phyloP scores from a whole-genome alignment of 2,113 vertebrate species.

The Cyanoderma ruficeps region DNA sequence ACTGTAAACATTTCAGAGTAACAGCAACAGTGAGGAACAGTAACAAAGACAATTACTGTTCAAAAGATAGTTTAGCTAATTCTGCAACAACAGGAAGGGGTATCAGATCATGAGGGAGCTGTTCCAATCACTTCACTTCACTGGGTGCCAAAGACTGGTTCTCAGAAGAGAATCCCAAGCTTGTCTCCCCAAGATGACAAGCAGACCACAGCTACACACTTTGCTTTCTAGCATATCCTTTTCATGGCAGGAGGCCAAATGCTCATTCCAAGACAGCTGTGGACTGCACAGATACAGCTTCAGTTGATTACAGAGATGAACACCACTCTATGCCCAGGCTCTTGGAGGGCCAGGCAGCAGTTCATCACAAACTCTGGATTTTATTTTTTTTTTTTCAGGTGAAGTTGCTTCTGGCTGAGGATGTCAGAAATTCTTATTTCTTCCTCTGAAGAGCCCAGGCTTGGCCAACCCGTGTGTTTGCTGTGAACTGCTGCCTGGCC shows the following conservation, averaged over 20 bases:
- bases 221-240: not conserved
- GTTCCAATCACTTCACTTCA: not conserved
- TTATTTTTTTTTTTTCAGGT: not conserved
- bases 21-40: not conserved
- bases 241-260: not conserved
- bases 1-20: not conserved
- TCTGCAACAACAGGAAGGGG: not conserved
- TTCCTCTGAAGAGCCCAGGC: not conserved
- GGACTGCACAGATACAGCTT: not conserved
- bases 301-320: not conserved
- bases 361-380: not conserved
- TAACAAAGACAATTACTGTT: not conserved
- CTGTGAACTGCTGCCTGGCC: not conserved
- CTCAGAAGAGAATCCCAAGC: not conserved
- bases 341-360: not conserved
- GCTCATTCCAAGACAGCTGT: slow-evolving; percentile 6
- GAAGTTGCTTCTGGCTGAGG: not conserved
- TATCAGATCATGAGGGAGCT: not conserved
- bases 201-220: not conserved
- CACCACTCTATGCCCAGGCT: not conserved
- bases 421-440: not conserved
- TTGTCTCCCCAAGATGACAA: not conserved
- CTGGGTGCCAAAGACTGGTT: not conserved
- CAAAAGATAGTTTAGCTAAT: not conserved
- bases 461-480: not conserved